Base-by-base conservation (phyloP, 2,888 invertebrate species). In the Drymonia ruficornis region DNA sequence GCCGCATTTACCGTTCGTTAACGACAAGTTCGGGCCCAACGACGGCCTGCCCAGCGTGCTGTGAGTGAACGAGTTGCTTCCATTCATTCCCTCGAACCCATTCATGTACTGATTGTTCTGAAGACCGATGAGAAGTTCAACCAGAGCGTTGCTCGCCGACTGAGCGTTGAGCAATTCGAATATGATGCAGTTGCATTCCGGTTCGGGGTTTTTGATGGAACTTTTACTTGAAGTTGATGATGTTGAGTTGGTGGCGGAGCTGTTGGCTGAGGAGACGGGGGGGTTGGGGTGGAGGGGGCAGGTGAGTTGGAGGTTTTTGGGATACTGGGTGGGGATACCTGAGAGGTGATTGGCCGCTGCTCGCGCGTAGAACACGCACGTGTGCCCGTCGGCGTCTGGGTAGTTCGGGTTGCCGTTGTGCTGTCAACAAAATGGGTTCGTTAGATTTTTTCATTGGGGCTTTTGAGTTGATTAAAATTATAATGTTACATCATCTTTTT, bases 391-490 rank as follows among this genome's bases (percentile, higher is more conserved):
- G 5, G 84, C 81, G 78, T 99, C 99, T 47, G 97, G 95, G 76
- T 96, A 96, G 81, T 96, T 96, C 0, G 98, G 97, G 88, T 98
- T 98, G 61, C 98, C 99, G 84, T 98, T 98, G 89, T 99, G 96
- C 99, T 99, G 93, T 0, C 71, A 45, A 70, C 12, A 48, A 45
- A 15, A 34, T 34, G 13, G 7, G 13, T 38, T 38, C 9, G 31
- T n/a, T 38, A 6, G n/a, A 3, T n/a, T n/a, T 38, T 38, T n/a
- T n/a, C n/a, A n/a, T n/a, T n/a, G n/a, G n/a, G n/a, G n/a, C n/a
- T n/a, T n/a, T n/a, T n/a, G n/a, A n/a, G n/a, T n/a, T n/a, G n/a
- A n/a, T n/a, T n/a, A n/a, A n/a, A n/a, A n/a, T n/a, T n/a, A n/a
- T n/a, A n/a, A n/a, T n/a, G n/a, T n/a, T n/a, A n/a, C n/a, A n/a